Base-by-base conservation (phyloP, 2,888 invertebrate species). In the Caenorhabditis sulstoni region DNA sequence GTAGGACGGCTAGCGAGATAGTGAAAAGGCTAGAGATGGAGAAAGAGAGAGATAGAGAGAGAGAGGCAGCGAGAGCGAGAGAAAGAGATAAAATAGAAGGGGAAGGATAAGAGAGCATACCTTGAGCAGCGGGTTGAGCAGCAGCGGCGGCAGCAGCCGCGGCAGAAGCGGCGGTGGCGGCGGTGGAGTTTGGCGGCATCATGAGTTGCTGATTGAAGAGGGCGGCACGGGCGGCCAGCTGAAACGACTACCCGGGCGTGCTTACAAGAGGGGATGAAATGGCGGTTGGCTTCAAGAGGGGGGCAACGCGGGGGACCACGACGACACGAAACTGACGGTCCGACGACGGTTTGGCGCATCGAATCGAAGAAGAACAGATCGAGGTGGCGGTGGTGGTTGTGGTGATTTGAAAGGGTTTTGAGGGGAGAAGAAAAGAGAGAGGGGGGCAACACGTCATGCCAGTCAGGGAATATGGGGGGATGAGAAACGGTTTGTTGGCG, bases 211-310 rank as follows among this genome's bases (percentile, higher is more conserved):
- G 65, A 29, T 57, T 68, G 67, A 67, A 61, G 39, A 68, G 67
- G 22, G 75, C 75, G 39, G 68, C 75, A 55, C 75, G 75, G 45
- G 75, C 68, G 52, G 59, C 67, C 58, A 77, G 70, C 67, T 75
- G 67, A 75, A 67, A 73, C 55, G 57, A 73, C 65, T 71, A 71
- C 62, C 70, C 70, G 61, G 61, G 70, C 58, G 61, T 53, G 58
- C 50, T 50, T n/a, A 47, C 18, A 53, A 55, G 39, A 45, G 37
- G 64, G 73, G 65, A n/a, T n/a, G n/a, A n/a, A n/a, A n/a, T n/a
- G 45, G 39, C 14, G 37, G 11, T 41, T n/a, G n/a, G 20, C 7
- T 8, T 29, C 20, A 16, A 37, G 16, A 12, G 57, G 47, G 41
- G 39, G 29, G 29, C 29, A n/a, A n/a, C n/a, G n/a, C n/a, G n/a